Percentiles rank a stretch among this genome's conserved stretches.
Evolutionary conservation across 2,888 invertebrate genomes (phyloP).

Genomic region (Drosophila formosana): DNA sequence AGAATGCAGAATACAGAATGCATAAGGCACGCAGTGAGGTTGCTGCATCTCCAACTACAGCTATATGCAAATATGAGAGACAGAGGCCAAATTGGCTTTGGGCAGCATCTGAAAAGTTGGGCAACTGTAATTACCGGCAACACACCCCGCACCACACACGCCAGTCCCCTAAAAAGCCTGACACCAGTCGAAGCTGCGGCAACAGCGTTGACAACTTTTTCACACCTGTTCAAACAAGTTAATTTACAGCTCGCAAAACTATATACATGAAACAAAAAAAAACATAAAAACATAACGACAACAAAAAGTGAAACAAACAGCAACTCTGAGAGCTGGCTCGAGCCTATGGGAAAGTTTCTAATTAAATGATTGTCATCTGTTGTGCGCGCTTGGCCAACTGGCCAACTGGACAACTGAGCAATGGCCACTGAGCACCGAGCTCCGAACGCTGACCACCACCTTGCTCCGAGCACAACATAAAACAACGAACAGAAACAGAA

Average conservation of each 20-base stretch:
- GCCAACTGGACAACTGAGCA: constrained; percentile 31
- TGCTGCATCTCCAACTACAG: constrained; percentile 7
- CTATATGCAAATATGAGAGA: constrained; percentile 74
- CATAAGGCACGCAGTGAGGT: constrained; percentile 4
- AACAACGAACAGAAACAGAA: constrained; percentile 57
- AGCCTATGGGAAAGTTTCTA: constrained; percentile 85
- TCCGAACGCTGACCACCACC: constrained; percentile 63
- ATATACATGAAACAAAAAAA: constrained; percentile 41
- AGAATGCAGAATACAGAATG: constrained; percentile 8
- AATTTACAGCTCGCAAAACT: constrained; percentile 81
- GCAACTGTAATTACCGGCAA: constrained; percentile 78
- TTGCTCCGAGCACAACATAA: constrained; percentile 32
- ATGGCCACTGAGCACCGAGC: not conserved
- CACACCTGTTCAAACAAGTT: constrained; percentile 83
- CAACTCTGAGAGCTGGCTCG: constrained; percentile 52
- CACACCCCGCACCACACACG: not conserved
- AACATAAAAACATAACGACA: constrained; percentile 33
- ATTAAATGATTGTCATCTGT: constrained; percentile 85
- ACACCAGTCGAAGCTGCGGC: constrained; percentile 7
- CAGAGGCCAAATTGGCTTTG: constrained; percentile 54
- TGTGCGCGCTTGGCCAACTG: constrained; percentile 39
- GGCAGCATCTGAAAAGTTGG: constrained; percentile 77
- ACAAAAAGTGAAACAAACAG: constrained; percentile 55
- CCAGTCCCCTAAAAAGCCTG: not conserved
- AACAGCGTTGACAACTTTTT: constrained; percentile 75